phyloP scores from a whole-genome alignment of 2,113 vertebrate species.

The Carlito syrichta region DNA sequence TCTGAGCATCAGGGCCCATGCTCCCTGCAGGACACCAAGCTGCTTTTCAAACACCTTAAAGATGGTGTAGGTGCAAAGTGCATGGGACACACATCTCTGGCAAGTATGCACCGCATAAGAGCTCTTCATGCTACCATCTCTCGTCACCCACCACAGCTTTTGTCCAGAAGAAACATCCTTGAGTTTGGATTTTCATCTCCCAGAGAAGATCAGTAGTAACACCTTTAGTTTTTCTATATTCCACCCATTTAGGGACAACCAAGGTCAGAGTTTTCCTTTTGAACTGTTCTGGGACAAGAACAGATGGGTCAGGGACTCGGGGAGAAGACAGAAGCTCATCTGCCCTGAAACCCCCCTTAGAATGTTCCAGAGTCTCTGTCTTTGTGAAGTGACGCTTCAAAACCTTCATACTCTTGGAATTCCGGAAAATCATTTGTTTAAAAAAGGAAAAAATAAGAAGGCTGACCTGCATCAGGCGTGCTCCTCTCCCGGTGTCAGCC shows the following conservation, averaged over 20 bases:
- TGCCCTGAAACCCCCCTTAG: neutral
- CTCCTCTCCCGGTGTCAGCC: neutral
- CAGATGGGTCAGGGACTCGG: neutral
- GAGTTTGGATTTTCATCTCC: neutral
- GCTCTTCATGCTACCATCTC: neutral
- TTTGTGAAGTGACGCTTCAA: neutral
- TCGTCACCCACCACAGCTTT: neutral
- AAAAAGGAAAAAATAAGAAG: neutral
- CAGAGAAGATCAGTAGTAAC: neutral
- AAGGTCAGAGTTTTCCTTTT: neutral
- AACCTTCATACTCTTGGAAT: neutral
- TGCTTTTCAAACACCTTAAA: neutral
- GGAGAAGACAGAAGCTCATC: neutral
- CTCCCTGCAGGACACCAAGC: neutral
- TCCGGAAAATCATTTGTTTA: neutral
- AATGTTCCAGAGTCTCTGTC: neutral
- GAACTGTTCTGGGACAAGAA: neutral
- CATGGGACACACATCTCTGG: neutral
- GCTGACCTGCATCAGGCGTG: neutral
- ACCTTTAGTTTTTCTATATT: neutral
- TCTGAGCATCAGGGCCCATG: neutral
- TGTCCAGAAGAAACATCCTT: neutral
- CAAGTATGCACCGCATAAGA: neutral
- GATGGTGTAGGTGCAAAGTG: neutral
- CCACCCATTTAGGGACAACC: neutral